Percentiles rank a stretch among this genome's conserved stretches.
These are phyloP conservation scores for Drosophila nigricruria DNA, from an alignment of 2,888 invertebrate genomes.

Conservation along the genomic window DNA sequence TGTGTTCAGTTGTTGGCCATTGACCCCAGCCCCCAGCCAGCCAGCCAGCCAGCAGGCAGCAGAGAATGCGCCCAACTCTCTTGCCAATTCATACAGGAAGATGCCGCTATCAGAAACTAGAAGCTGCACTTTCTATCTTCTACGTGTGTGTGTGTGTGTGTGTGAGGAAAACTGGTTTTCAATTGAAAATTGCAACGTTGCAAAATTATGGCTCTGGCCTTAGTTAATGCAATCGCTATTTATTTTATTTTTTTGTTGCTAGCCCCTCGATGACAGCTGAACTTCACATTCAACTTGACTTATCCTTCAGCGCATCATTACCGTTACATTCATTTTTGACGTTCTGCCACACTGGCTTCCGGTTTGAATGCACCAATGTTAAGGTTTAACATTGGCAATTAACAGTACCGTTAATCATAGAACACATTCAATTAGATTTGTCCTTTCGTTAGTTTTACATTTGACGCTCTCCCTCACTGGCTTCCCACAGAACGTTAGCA, in stretches of 20 bases:
- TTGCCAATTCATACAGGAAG: slow-evolving; percentile 65
- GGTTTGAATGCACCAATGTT: not conserved
- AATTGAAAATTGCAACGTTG: slow-evolving; percentile 49
- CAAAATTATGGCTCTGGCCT: slow-evolving; percentile 66
- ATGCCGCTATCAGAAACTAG: slow-evolving; percentile 48
- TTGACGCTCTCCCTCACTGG: not conserved
- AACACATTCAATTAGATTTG: not conserved
- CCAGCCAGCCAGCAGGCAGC: slow-evolving; percentile 14
- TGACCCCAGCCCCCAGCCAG: slow-evolving; percentile 47
- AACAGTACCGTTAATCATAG: not conserved
- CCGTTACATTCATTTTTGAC: slow-evolving; percentile 31
- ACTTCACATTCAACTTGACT: slow-evolving; percentile 35
- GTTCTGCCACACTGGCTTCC: slow-evolving; percentile 1
- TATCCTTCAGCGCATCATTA: slow-evolving; percentile 65
- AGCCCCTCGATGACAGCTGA: slow-evolving; percentile 45
- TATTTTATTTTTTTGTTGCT: slow-evolving; percentile 3
- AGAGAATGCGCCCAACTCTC: slow-evolving; percentile 23
- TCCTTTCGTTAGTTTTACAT: not conserved
- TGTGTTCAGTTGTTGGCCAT: slow-evolving; percentile 61
- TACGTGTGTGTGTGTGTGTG: slow-evolving; percentile 19
- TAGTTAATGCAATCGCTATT: slow-evolving; percentile 46
- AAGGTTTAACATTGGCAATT: not conserved
- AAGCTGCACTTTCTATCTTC: slow-evolving; percentile 43
- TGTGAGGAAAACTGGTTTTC: slow-evolving; percentile 66
- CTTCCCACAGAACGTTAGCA: not conserved